These are phyloP conservation scores for Drosophila arizonae DNA, from an alignment of 1,140 invertebrate species.

Conservation along the genomic window DNA sequence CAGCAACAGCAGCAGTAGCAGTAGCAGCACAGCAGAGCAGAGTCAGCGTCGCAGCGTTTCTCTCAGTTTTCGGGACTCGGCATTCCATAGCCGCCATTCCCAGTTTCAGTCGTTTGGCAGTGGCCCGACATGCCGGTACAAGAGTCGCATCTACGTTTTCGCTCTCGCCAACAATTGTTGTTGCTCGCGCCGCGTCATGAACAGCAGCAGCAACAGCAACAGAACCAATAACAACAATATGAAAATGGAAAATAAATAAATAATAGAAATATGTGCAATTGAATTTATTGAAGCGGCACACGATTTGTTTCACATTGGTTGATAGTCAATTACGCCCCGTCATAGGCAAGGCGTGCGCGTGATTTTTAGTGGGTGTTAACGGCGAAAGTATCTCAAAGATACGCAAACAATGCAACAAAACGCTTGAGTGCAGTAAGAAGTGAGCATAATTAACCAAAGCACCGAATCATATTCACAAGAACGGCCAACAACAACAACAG, in stretches of 20 bases:
- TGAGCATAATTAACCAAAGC: conserved; percentile 13
- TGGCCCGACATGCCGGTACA: conserved; percentile 72
- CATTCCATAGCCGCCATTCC: conserved; percentile 49
- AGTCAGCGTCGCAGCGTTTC: conserved; percentile 14
- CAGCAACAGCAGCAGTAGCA: conserved; percentile 16
- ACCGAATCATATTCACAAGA: conserved; percentile 3
- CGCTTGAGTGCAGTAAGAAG: conserved; percentile 17
- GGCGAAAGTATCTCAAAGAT: conserved; percentile 36
- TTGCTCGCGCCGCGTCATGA: conserved; percentile 35
- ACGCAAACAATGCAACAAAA: conserved; percentile 29
- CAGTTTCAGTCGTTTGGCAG: conserved; percentile 67
- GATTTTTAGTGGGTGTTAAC: conserved; percentile 36
- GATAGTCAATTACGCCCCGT: conserved; percentile 28
- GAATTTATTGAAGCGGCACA: conserved; percentile 3
- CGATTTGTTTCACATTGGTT: conserved; percentile 16
- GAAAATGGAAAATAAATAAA: conserved; percentile 24
- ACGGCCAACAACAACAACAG: conserved; percentile 13
- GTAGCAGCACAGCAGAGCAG: conserved; percentile 14
- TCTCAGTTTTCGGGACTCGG: conserved; percentile 48
- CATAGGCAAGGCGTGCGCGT: conserved; percentile 7
- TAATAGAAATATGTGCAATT: conserved; percentile 27
- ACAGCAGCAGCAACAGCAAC: conserved; percentile 10
- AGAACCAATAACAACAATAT: conserved; percentile 6
- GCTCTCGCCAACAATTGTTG: conserved; percentile 23
- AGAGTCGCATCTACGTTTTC: conserved; percentile 37